Conservation (phyloP, 2,888 invertebrate genomes). For the Tethea ocularis region DNA sequence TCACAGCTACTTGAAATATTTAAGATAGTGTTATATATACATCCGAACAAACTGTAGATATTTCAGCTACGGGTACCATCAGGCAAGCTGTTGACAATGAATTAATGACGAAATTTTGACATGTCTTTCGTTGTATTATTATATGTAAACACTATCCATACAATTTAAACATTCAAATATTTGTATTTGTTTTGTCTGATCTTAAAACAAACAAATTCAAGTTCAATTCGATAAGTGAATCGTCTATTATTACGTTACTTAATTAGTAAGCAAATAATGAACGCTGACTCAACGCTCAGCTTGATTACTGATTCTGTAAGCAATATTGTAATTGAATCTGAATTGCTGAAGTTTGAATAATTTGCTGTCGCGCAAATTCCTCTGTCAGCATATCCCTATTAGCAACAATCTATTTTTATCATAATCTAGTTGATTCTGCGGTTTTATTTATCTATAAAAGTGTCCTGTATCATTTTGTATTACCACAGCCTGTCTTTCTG, state of each 20-base stretch:
- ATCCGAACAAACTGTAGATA: too few species aligned
- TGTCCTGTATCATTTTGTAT: not conserved
- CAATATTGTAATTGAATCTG: slow-evolving; percentile 26
- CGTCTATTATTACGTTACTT: too few species aligned
- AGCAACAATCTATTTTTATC: not conserved
- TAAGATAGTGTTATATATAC: too few species aligned
- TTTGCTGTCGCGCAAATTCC: not conserved
- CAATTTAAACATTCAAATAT: too few species aligned
- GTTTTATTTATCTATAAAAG: not conserved
- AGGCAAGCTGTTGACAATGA: too few species aligned
- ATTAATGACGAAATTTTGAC: too few species aligned
- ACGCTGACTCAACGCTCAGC: slow-evolving; percentile 16
- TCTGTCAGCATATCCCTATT: not conserved
- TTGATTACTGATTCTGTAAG: slow-evolving; percentile 13
- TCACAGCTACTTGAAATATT: not conserved
- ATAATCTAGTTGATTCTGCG: slow-evolving; percentile 2
- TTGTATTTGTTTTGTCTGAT: too few species aligned
- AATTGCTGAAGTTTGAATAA: slow-evolving; percentile 10
- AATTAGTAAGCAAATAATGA: slow-evolving; percentile 11
- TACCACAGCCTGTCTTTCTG: not conserved
- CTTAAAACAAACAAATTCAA: too few species aligned
- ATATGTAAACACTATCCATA: too few species aligned
- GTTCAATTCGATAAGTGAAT: slow-evolving; percentile 11
- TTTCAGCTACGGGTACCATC: too few species aligned
- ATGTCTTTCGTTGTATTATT: too few species aligned